Evolutionary conservation across 2,113 vertebrate genomes (phyloP).

Genomic region (Marcusenius ussheri): DNA sequence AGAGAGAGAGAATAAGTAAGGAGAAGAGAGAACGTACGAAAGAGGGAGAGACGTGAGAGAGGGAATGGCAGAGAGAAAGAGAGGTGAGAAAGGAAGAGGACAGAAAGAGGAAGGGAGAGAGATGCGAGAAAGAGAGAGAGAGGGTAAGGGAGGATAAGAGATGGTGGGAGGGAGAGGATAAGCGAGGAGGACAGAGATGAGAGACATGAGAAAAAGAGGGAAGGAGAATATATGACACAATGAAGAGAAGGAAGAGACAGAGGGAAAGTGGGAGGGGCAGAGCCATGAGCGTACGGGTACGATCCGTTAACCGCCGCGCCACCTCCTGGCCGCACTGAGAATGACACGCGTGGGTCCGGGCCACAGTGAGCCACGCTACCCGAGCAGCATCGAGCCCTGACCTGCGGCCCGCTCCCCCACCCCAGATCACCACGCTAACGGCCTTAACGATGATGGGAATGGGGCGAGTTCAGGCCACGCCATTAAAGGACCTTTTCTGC

Average conservation of each 20-base stretch:
- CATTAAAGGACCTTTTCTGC: background rate
- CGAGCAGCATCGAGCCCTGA: background rate
- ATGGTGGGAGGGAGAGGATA: background rate
- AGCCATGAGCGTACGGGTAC: slow-evolving; percentile 27
- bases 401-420: background rate
- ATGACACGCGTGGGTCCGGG: background rate
- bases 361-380: background rate
- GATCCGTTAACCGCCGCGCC: slow-evolving; percentile 20
- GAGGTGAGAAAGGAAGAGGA: background rate
- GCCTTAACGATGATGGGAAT: slow-evolving; percentile 11
- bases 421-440: background rate
- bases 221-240: background rate
- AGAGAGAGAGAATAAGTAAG: background rate
- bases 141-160: background rate
- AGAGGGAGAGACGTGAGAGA: background rate
- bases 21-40: background rate
- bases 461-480: slow-evolving; percentile 21
- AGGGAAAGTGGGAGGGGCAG: background rate
- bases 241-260: background rate
- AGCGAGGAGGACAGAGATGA: background rate
- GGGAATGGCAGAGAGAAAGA: background rate
- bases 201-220: background rate
- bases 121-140: background rate
- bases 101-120: background rate
- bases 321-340: background rate